Base-by-base conservation (phyloP, 2,113 vertebrate genomes). In the Garra rufa region DNA sequence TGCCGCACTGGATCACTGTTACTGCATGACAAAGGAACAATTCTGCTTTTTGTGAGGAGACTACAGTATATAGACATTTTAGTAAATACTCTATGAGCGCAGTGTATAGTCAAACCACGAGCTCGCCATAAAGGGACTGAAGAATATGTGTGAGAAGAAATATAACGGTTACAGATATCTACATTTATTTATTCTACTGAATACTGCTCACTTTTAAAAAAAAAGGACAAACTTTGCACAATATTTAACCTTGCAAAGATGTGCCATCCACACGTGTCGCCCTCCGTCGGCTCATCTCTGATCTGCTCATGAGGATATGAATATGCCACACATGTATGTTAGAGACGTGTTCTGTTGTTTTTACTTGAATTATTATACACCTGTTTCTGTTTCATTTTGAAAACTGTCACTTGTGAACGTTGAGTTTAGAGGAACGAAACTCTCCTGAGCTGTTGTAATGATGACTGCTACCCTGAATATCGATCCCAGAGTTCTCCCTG, bases 1-100 rank as follows among this genome's bases (percentile, higher is more conserved):
- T 78, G 80, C 86, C 59, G 52, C 82, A 77, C 75, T 76, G 82
- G 69, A 82, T 76, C 87, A 82, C 84, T 83, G 84, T 79, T 75
- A 84, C 73, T 87, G 89, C 89, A 89, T 89, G 89, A 89, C 73
- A 87, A 75, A 87, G 87, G 85, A 86, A 84, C 78, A 84, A 85
- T 83, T 84, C 57, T 63, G 76, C 81, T 89, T 85, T 84, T 84
- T 85, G 52, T 85, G 82, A 88, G 82, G 84, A 88, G 48, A 84
- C 82, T 24, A 77, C 82, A 59, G 44, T 71, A 76, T 82, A 83
- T 71, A 76, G 67, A 77, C 55, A 34, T 81, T 81, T 80, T 83
- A 89, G 85, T 19, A 85, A 83, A 80, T 83, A 69, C 63, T 83
- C 50, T 81, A 48, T 63, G 59, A 86, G 81, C 69, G 26, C 75